Conservation (phyloP, 2,797 vertebrate genomes). For the Trachops cirrhosus region DNA sequence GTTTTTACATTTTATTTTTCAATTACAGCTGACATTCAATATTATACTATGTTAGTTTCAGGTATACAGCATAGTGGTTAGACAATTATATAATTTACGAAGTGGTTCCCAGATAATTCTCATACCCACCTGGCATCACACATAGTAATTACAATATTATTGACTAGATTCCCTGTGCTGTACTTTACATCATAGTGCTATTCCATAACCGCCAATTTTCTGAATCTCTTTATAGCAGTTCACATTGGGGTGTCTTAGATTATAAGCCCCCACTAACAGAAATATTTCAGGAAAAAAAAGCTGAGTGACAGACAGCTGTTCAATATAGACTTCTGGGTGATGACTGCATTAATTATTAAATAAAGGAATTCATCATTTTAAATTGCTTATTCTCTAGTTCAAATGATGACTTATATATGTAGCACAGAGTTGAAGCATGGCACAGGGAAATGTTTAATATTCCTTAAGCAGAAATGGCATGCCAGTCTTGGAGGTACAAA, state of each 20-base stretch:
- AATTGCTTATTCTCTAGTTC: conserved; percentile 32
- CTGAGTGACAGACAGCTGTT: neutral
- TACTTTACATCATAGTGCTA: neutral
- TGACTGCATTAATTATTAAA: conserved; percentile 3
- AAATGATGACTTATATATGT: neutral
- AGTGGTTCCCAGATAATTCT: neutral
- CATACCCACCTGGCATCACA: neutral
- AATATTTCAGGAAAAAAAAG: neutral
- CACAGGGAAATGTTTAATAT: neutral
- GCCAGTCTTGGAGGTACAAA: neutral
- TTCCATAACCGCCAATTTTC: neutral
- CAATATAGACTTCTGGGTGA: neutral
- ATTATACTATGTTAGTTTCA: neutral
- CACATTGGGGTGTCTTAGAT: neutral
- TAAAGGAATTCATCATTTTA: conserved; percentile 40
- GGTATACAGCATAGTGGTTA: neutral
- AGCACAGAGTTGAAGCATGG: neutral
- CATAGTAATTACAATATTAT: neutral
- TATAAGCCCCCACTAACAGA: conserved; percentile 21
- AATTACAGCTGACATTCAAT: neutral
- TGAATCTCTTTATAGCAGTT: neutral
- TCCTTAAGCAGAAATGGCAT: neutral
- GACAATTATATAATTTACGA: neutral
- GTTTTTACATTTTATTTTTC: neutral
- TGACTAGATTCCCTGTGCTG: neutral